Conservation (phyloP, 2,113 vertebrate genomes). For the Gymnocephalus cernua region DNA sequence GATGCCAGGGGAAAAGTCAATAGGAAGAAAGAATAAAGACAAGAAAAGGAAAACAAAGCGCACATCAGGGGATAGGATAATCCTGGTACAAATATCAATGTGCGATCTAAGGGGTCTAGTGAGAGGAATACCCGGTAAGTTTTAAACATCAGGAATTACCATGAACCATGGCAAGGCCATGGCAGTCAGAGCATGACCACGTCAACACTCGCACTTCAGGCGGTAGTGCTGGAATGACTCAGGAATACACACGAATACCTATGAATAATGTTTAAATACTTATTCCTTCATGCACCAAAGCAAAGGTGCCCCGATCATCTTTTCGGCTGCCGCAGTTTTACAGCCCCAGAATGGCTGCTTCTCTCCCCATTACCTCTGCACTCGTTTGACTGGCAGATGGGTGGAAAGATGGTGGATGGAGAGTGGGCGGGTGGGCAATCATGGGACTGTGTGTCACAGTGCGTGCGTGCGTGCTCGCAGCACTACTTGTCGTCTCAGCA, state of each 20-base stretch:
- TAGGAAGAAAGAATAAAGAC: slow-evolving; percentile 3
- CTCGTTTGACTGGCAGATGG: slow-evolving; percentile 80
- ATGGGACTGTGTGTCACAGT: slow-evolving; percentile 61
- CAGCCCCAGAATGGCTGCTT: slow-evolving; percentile 70
- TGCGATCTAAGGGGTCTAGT: slow-evolving; percentile 7
- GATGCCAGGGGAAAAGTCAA: slow-evolving; percentile 25
- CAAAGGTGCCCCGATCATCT: slow-evolving; percentile 77
- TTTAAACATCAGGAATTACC: slow-evolving; percentile 17
- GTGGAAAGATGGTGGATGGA: slow-evolving; percentile 62
- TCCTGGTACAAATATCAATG: slow-evolving; percentile 23
- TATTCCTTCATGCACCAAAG: slow-evolving; percentile 73
- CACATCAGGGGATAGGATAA: slow-evolving; percentile 35
- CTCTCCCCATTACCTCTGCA: slow-evolving; percentile 79
- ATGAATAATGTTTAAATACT: slow-evolving; percentile 68
- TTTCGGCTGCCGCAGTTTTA: slow-evolving; percentile 72
- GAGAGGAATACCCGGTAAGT: neutral
- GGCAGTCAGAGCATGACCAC: slow-evolving; percentile 28
- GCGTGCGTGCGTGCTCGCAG: slow-evolving; percentile 48
- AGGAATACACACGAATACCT: slow-evolving; percentile 25
- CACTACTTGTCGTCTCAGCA: slow-evolving; percentile 68
- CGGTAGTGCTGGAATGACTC: slow-evolving; percentile 28
- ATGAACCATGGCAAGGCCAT: slow-evolving; percentile 25
- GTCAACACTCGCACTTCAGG: slow-evolving; percentile 29
- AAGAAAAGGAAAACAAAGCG: slow-evolving; percentile 31
- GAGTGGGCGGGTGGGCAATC: slow-evolving; percentile 72